These are phyloP conservation scores for Sycophaga agraensis DNA, from an alignment of 1,140 invertebrate genomes.

Conservation along the genomic window DNA sequence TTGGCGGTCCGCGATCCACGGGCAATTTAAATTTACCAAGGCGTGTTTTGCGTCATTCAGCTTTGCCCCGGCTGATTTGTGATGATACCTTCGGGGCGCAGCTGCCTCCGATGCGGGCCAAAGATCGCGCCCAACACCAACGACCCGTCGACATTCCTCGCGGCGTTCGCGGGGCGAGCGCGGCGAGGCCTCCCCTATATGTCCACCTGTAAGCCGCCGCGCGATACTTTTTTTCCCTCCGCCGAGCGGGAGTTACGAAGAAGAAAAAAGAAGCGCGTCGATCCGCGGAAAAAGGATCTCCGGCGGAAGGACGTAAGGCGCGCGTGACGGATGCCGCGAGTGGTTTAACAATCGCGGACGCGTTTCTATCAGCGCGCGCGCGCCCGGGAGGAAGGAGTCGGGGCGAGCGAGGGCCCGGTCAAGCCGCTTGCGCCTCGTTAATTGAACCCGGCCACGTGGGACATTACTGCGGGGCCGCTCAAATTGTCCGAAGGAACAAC, in stretches of 20 bases:
- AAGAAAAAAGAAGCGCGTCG: not conserved
- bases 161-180: not conserved
- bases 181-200: not conserved
- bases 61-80: conserved; percentile 49
- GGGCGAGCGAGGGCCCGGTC: no score
- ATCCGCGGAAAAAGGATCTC: no score
- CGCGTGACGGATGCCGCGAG: no score
- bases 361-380: no score
- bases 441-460: conserved; percentile 13
- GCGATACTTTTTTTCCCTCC: no score
- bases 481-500: conserved; percentile 17
- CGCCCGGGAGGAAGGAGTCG: no score
- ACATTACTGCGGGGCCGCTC: conserved; percentile 16
- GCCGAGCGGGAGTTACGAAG: no score
- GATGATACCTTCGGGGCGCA: conserved; percentile 43
- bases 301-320: no score
- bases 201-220: no score
- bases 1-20: conserved; percentile 35
- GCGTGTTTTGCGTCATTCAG: conserved; percentile 52
- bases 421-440: not conserved
- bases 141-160: conserved; percentile 44
- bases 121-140: conserved; percentile 48
- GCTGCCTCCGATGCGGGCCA: conserved; percentile 46
- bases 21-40: conserved; percentile 57
- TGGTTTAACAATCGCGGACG: no score